Percentiles rank a stretch among this genome's conserved stretches.
phyloP scores from a whole-genome alignment of 2,797 vertebrate species.

The Botia almorhae region DNA sequence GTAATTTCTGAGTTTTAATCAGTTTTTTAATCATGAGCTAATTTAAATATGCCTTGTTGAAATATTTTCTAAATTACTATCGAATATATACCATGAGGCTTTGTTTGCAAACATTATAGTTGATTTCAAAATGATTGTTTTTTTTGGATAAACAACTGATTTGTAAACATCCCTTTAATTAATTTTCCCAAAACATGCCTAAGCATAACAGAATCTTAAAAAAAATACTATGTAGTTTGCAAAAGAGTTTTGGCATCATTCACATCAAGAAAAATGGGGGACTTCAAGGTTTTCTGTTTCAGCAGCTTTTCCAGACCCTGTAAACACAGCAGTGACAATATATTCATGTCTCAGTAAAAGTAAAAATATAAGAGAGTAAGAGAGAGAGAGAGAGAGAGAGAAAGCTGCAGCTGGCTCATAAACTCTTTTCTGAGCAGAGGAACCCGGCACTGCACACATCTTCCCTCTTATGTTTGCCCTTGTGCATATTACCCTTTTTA shows the following conservation, averaged over 20 bases:
- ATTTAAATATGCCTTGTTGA: background rate
- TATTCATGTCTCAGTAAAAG: background rate
- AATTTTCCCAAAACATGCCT: background rate
- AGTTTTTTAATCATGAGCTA: background rate
- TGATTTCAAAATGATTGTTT: background rate
- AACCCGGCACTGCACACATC: background rate
- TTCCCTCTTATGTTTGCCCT: conserved; percentile 18
- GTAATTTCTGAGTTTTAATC: background rate
- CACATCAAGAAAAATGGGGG: conserved; percentile 82
- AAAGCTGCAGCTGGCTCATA: conserved; percentile 30
- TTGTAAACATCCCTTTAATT: background rate
- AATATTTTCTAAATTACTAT: background rate
- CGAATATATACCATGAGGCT: background rate
- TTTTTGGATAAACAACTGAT: background rate
- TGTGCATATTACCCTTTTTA: background rate
- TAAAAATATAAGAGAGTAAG: background rate
- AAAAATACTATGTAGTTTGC: conserved; percentile 46
- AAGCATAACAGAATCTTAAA: background rate
- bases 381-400: background rate
- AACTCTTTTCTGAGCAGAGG: conserved; percentile 2
- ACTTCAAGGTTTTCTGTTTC: conserved; percentile 75
- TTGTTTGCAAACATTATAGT: background rate
- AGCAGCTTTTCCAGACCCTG: conserved; percentile 86
- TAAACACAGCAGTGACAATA: conserved; percentile 33
- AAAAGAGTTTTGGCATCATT: conserved; percentile 62